phyloP scores from a whole-genome alignment of 2,888 invertebrate genomes.

The Oasisia sp. region DNA sequence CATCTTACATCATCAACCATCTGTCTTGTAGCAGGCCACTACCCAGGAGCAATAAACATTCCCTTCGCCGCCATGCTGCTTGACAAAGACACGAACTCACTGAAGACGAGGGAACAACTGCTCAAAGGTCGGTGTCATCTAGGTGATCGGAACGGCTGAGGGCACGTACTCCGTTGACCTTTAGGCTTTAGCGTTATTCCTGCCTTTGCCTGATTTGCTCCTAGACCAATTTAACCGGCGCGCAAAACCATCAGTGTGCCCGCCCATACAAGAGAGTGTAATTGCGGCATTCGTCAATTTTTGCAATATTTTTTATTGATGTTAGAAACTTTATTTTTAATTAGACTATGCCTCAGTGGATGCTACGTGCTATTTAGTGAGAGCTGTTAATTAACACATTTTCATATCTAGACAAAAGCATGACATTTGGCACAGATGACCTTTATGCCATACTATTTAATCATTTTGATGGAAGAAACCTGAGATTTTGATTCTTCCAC shows the following conservation, averaged over 20 bases:
- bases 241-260: no score
- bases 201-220: no score
- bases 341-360: neutral
- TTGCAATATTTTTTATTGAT: neutral
- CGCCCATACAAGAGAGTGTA: no score
- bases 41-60: constrained; percentile 45
- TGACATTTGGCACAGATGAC: no score
- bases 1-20: neutral
- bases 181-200: no score
- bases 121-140: constrained; percentile 38
- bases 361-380: neutral
- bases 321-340: neutral
- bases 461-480: no score
- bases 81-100: constrained; percentile 37
- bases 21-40: constrained; percentile 38
- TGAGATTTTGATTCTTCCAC: no score
- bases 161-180: no score
- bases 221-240: no score
- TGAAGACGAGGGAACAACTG: constrained; percentile 43
- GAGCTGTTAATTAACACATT: no score
- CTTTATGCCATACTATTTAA: no score
- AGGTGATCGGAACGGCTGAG: neutral
- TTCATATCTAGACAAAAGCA: no score
- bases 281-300: neutral
- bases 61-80: constrained; percentile 38